Base-by-base conservation (phyloP, 2,888 invertebrate species). In the Idaea biselata region DNA sequence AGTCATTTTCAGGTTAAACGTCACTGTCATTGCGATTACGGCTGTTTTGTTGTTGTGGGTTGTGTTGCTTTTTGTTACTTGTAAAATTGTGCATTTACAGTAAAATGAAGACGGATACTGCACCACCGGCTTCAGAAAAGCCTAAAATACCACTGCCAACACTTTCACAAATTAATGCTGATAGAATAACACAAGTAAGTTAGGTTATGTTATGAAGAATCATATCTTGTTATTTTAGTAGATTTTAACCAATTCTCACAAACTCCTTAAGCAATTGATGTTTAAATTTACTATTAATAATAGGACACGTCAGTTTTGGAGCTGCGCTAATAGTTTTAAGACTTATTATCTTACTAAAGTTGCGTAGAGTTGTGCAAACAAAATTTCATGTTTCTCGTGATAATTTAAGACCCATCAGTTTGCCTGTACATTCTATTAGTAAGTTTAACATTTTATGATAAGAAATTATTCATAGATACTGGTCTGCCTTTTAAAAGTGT, bases 151-250 rank as follows among this genome's bases (percentile, higher is more conserved):
- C 95, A 16, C 93, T 95, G 59, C 96, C 96, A 16, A 98, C 98
- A 0, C 95, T 98, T 32, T 96, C 97, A 67, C 98, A 98, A 89
- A 97, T 98, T 62, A 97, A 97, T 86, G 94, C 97, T 0, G 98
- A 99, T 83, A 93, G 96, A 81, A 96, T 98, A 73, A 98, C 98
- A 71, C 96, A 97, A 93, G 97, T 97, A 93, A 85, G 86, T 81
- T 70, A 83, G 85, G 83, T 83, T 83, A 83, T 73, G 62, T 65
- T 59, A 62, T 58, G 8, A 32, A 55, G 68, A 74, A 74, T 79
- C 73, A 73, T 8, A 11, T 44, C 44, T 14, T 44, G 44, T 14
- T 14, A 8, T 11, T 44, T 8, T 14, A 14, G 44, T 6, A 11
- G 3, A 8, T 11, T 44, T 44, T 11, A 44, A 44, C 44, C 11